Evolutionary conservation across 2,888 invertebrate genomes (phyloP).

Genomic region (Drosophila diplacantha): DNA sequence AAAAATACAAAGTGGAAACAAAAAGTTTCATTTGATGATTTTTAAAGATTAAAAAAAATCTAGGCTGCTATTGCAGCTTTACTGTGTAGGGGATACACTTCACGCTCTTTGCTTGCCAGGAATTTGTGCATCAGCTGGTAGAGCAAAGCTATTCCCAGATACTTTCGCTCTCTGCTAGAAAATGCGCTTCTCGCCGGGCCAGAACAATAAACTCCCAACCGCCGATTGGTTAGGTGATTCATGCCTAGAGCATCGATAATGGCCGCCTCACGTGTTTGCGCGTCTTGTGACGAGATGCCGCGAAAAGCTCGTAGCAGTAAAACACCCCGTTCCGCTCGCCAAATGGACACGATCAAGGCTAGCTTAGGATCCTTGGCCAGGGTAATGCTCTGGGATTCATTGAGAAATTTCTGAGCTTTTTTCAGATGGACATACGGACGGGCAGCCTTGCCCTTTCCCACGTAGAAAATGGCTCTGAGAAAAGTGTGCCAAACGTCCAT

Average conservation of each 20-base stretch:
- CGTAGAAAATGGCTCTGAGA: slow-evolving; percentile 91
- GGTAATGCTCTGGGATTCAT: slow-evolving; percentile 9
- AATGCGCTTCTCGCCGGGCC: slow-evolving; percentile 77
- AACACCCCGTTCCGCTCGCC: slow-evolving; percentile 89
- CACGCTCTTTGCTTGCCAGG: slow-evolving; percentile 39
- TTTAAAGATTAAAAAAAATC: background rate
- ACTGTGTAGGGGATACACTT: slow-evolving; percentile 30
- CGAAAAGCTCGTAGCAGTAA: slow-evolving; percentile 92
- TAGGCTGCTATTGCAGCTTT: slow-evolving; percentile 15
- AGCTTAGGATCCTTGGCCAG: slow-evolving; percentile 80
- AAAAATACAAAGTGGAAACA: background rate
- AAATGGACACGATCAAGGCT: slow-evolving; percentile 89
- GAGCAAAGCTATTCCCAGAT: slow-evolving; percentile 52
- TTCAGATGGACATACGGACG: slow-evolving; percentile 85
- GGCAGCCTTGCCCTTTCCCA: slow-evolving; percentile 93
- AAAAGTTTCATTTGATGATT: background rate
- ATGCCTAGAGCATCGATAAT: slow-evolving; percentile 93
- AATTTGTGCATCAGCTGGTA: slow-evolving; percentile 39
- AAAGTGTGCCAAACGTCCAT: slow-evolving; percentile 85
- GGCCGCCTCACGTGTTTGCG: slow-evolving; percentile 93
- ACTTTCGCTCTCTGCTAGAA: slow-evolving; percentile 34
- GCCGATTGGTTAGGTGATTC: slow-evolving; percentile 86
- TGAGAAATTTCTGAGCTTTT: slow-evolving; percentile 48
- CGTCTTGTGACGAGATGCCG: slow-evolving; percentile 91
- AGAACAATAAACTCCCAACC: slow-evolving; percentile 86